Evolutionary conservation across 2,113 vertebrate genomes (phyloP).

Genomic region (Rafetus swinhoei): DNA sequence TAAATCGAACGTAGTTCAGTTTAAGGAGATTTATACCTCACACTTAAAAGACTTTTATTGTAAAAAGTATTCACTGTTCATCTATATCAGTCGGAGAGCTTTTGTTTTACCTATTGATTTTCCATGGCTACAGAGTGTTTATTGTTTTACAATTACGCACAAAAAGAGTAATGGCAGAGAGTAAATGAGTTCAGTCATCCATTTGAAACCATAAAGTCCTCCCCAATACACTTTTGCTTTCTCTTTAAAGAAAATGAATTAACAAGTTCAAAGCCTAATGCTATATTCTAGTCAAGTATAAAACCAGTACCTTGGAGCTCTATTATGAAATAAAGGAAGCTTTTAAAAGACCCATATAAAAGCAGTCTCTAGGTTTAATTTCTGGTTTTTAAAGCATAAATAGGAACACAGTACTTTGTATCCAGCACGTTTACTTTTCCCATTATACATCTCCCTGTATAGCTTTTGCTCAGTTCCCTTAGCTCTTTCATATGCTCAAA

Average conservation of each 20-base stretch:
- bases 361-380: neutral
- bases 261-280: neutral
- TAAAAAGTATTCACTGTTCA: neutral
- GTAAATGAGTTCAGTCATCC: neutral
- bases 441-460: neutral
- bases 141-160: neutral
- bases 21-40: neutral
- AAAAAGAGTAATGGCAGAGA: neutral
- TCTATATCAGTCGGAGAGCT: neutral
- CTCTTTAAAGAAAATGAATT: neutral
- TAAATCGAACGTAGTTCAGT: neutral
- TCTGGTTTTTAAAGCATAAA: neutral
- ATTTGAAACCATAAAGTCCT: fast-evolving
- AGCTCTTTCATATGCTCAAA: fast-evolving
- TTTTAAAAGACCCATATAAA: neutral
- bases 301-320: neutral
- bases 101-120: neutral
- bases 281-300: neutral
- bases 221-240: neutral
- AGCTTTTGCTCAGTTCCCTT: neutral
- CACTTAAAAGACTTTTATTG: neutral
- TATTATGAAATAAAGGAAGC: neutral
- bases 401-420: neutral
- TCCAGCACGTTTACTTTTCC: fast-evolving
- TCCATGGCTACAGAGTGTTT: neutral